Conservation (phyloP, 2,113 vertebrate genomes). For the Pseudopipra pipra region DNA sequence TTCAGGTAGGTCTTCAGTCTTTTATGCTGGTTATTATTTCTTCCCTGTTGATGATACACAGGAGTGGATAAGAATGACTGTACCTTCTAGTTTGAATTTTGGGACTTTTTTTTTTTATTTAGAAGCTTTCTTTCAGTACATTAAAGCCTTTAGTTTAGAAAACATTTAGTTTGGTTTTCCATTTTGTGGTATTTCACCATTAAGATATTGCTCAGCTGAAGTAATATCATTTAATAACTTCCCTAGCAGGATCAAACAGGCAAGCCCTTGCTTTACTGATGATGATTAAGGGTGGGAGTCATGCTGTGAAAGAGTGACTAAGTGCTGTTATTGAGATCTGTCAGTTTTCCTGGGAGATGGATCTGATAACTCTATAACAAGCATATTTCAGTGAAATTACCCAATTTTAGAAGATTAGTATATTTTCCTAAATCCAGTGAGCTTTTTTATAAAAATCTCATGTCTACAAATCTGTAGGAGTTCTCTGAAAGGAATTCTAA, state of each 20-base stretch:
- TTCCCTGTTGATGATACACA: not conserved
- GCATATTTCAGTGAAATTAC: slow-evolving; percentile 42
- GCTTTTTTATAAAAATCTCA: slow-evolving; percentile 25
- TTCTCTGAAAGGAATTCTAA: slow-evolving; percentile 13
- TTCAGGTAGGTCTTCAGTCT: not conserved
- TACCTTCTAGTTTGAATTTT: not conserved
- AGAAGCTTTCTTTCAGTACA: not conserved
- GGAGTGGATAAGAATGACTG: not conserved
- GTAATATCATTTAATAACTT: slow-evolving; percentile 7
- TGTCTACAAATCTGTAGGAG: not conserved
- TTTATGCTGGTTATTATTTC: not conserved
- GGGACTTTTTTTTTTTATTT: not conserved
- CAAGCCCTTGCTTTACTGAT: not conserved
- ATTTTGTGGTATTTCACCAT: not conserved
- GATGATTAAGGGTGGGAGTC: slow-evolving; percentile 33
- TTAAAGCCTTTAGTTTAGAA: not conserved
- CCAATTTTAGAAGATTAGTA: slow-evolving; percentile 39
- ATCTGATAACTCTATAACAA: slow-evolving; percentile 33
- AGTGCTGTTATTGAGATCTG: slow-evolving; percentile 11
- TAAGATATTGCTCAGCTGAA: not conserved
- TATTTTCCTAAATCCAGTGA: slow-evolving; percentile 42
- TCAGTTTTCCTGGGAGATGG: slow-evolving; percentile 37
- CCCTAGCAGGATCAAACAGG: slow-evolving; percentile 1
- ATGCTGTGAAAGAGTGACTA: slow-evolving; percentile 23
- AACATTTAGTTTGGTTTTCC: not conserved